These are phyloP conservation scores for Choristoneura rosaceana DNA, from an alignment of 2,888 invertebrate species.

Conservation along the genomic window DNA sequence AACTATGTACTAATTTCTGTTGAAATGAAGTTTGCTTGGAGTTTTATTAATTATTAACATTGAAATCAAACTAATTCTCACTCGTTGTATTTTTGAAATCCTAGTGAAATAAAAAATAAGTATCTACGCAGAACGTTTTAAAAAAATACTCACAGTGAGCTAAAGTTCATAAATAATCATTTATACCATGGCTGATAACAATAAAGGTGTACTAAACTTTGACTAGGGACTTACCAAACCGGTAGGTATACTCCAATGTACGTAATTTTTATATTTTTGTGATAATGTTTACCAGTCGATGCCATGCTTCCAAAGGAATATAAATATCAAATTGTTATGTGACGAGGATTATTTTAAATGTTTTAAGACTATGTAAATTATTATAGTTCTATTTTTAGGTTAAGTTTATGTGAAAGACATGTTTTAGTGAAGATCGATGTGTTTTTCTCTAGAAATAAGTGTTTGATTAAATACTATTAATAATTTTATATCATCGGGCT, in stretches of 20 bases:
- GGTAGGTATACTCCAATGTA: slow-evolving; percentile 9
- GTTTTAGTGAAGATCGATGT: background rate
- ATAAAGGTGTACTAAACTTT: background rate
- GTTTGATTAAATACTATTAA: background rate
- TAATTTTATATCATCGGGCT: background rate
- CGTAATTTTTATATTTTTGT: slow-evolving; percentile 36
- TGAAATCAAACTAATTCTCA: background rate
- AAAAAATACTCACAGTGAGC: background rate
- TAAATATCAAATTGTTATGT: slow-evolving; percentile 25
- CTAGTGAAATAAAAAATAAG: no score
- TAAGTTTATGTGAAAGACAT: slow-evolving; percentile 25
- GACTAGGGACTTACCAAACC: background rate
- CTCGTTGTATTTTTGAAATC: background rate
- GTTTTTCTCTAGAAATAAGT: slow-evolving; percentile 2
- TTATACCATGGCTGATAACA: no score
- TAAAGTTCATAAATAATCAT: no score
- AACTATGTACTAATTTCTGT: no score
- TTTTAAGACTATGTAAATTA: slow-evolving; percentile 20
- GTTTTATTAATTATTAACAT: background rate
- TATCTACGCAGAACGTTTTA: background rate
- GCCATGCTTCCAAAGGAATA: slow-evolving; percentile 43
- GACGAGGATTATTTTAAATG: slow-evolving; percentile 12
- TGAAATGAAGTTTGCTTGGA: background rate
- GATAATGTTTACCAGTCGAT: slow-evolving; percentile 32
- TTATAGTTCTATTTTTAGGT: slow-evolving; percentile 15